Percentiles rank a stretch among this genome's conserved stretches.
phyloP scores from a whole-genome alignment of 2,797 vertebrate genomes.

The Channallabes apus region DNA sequence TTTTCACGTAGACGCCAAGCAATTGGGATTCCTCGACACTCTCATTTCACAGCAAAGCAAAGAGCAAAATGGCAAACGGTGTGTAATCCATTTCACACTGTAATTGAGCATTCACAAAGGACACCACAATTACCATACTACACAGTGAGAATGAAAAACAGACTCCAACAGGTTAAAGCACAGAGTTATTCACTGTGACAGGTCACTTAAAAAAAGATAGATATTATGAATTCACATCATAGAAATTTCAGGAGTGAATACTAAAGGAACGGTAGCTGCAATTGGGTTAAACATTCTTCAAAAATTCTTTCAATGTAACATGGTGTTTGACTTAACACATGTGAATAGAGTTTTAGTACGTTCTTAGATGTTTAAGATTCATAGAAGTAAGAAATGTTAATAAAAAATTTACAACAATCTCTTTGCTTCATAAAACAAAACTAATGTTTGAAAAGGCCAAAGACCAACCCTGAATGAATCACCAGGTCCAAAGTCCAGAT shows the following conservation, averaged over 20 bases:
- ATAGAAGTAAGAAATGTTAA: not conserved
- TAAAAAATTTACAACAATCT: not conserved
- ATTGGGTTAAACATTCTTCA: not conserved
- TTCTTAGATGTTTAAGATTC: not conserved
- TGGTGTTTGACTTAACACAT: not conserved
- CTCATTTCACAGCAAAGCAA: constrained; percentile 17
- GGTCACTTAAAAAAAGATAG: not conserved
- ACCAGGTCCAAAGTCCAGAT: not conserved
- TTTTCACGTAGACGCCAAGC: not conserved
- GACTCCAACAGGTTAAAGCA: not conserved
- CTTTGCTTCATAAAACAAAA: not conserved
- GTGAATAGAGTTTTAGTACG: too few species aligned
- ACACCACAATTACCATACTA: constrained; percentile 24
- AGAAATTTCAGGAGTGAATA: not conserved
- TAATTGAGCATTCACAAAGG: constrained; percentile 38
- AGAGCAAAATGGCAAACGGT: not conserved
- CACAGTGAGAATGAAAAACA: not conserved
- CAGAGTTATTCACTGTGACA: not conserved
- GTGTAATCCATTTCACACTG: constrained; percentile 37
- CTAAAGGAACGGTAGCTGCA: not conserved
- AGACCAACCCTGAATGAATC: not conserved
- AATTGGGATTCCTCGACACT: constrained; percentile 13
- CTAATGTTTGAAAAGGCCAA: not conserved
- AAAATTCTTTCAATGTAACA: not conserved
- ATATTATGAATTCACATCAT: not conserved